A percentile compares a stretch with the other conserved stretches of the same genome.
Evolutionary conservation across 2,113 vertebrate genomes (phyloP).

Genomic region (Petrocephalus zakoni): DNA sequence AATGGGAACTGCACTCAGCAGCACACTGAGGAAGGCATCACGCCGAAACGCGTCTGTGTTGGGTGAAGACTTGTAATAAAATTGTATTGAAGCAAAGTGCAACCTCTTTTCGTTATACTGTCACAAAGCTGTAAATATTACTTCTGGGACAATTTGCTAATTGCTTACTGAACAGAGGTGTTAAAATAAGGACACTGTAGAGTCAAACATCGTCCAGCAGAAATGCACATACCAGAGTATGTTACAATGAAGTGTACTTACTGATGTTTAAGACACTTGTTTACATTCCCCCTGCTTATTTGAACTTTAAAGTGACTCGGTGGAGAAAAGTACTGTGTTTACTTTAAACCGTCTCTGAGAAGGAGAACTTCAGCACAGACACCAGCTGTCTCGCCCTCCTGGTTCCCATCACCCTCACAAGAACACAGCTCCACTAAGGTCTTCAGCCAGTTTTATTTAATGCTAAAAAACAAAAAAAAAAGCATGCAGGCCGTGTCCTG

Average conservation of each 20-base stretch:
- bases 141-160: neutral
- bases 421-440: constrained; percentile 49
- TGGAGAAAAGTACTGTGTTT: neutral
- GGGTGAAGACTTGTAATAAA: too few species aligned
- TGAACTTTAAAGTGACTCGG: neutral
- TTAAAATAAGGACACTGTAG: neutral
- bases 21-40: too few species aligned
- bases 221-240: neutral
- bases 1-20: too few species aligned
- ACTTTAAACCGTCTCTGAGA: neutral
- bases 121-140: neutral
- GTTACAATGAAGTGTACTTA: neutral
- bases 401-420: constrained; percentile 60
- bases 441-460: constrained; percentile 59
- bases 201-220: neutral
- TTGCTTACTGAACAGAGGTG: neutral
- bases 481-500: constrained; percentile 57
- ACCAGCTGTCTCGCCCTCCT: constrained; percentile 39
- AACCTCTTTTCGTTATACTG: too few species aligned
- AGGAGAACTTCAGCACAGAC: constrained; percentile 3
- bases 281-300: neutral
- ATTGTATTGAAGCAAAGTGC: too few species aligned
- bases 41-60: too few species aligned
- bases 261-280: neutral
- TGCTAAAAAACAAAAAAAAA: constrained; percentile 66